Evolutionary conservation across 2,797 vertebrate genomes (phyloP), one percentile per base, ranked within the genome.

Genomic region (Aselliscus stoliczkanus): DNA sequence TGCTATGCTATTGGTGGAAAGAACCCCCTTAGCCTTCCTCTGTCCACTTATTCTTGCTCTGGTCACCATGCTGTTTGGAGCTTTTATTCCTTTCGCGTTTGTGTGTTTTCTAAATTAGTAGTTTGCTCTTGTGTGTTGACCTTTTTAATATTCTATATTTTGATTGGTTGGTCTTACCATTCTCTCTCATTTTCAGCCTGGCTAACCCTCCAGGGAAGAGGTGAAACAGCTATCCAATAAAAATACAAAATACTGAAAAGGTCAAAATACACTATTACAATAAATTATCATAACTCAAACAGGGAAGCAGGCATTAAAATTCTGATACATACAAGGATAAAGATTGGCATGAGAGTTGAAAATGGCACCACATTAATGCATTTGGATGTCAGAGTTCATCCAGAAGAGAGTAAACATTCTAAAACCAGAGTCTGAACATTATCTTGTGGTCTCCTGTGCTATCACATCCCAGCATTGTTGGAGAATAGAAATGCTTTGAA

Each of bases 241-340:
- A 98, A 98, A 52, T 27, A 97, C 97, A 96, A 98, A 98, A 98
- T 97, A 98, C 97, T 97, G 97, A 95, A 98, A 98, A 98, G 98
- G 98, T 98, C 97, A 96, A 94, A 97, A 96, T 94, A 90, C 82
- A 92, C 96, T 65, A 98, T 98, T 98, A 98, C 96, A 98, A 98
- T 98, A 98, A 98, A 98, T 98, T 98, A 98, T 97, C 98, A 98
- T 98, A 98, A 98, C 96, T 98, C 97, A 97, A 96, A 97, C 96
- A 81, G 83, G 95, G 97, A 97, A 97, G 95, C 94, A 77, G 97
- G 87, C 98, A 98, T 98, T 98, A 96, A 97, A 98, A 97, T 98
- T 97, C 98, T 97, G 97, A 98, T 97, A 96, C 1, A 64, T 87
- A 96, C 97, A 87, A 97, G 98, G 98, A 92, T 77, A 90, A 96